These are phyloP conservation scores for Diarsia dahlii DNA, from an alignment of 2,888 invertebrate genomes.

Conservation along the genomic window DNA sequence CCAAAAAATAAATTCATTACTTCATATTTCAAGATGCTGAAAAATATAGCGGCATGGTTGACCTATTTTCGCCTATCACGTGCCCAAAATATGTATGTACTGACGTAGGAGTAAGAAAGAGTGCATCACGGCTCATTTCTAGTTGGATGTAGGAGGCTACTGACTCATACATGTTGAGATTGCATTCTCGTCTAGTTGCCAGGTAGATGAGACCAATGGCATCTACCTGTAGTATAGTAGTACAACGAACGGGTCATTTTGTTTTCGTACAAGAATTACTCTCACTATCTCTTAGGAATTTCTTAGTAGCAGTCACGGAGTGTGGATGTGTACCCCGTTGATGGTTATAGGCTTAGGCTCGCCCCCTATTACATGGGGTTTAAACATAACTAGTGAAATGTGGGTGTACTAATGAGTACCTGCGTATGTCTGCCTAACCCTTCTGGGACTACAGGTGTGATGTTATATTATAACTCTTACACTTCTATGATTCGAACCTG, in stretches of 20 bases:
- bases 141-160: constrained; percentile 32
- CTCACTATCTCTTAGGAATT: background rate
- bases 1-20: constrained; percentile 2
- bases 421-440: too few species aligned
- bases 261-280: background rate
- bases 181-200: constrained; percentile 22
- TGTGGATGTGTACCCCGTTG: too few species aligned
- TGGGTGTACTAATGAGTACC: too few species aligned
- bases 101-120: constrained; percentile 13
- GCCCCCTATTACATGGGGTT: too few species aligned
- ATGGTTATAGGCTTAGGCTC: too few species aligned
- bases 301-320: too few species aligned
- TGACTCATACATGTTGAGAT: constrained; percentile 42
- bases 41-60: constrained; percentile 27
- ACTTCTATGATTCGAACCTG: too few species aligned
- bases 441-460: too few species aligned
- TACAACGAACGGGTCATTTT: background rate
- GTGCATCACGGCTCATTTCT: constrained; percentile 28
- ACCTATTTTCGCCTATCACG: constrained; percentile 28
- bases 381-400: too few species aligned
- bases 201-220: background rate
- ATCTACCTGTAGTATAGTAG: background rate
- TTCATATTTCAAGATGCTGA: constrained; percentile 32
- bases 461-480: too few species aligned
- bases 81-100: constrained; percentile 12